Percentiles rank a stretch among this genome's conserved stretches.
Conservation (phyloP, 2,113 vertebrate genomes). For the Isichthys henryi region DNA sequence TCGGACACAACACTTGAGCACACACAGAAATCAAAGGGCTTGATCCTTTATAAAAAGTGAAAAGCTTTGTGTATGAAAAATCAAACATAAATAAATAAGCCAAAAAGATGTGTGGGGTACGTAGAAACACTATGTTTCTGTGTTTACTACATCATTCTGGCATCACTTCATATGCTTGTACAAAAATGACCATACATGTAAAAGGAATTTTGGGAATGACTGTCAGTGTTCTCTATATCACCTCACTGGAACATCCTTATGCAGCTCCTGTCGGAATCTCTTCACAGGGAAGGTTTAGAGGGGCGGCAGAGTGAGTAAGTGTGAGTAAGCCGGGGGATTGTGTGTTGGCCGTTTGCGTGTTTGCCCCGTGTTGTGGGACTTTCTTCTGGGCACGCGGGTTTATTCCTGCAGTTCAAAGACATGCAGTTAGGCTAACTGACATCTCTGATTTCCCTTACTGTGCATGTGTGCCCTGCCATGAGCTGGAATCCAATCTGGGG, state of each 20-base stretch:
- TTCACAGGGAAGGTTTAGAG: background rate
- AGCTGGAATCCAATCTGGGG: background rate
- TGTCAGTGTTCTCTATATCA: background rate
- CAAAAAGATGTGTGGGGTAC: background rate
- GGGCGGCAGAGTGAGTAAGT: background rate
- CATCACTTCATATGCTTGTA: background rate
- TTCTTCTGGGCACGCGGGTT: background rate
- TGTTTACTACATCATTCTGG: background rate
- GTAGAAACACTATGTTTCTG: background rate
- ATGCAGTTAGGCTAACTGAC: background rate
- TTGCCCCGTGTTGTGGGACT: background rate
- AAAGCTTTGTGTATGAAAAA: background rate
- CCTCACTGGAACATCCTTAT: background rate
- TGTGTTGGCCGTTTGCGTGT: background rate
- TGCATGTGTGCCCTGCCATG: background rate
- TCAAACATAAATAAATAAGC: background rate
- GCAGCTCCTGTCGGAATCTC: background rate
- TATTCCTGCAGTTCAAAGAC: background rate
- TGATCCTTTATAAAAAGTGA: background rate
- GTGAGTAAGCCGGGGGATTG: background rate
- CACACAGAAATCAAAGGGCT: background rate
- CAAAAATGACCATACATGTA: background rate
- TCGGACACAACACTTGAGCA: background rate
- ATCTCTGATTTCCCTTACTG: background rate
- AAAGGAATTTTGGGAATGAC: background rate